Percentiles rank a stretch among this genome's conserved stretches.
Conservation (phyloP, 2,797 vertebrate species). For the Oryzias sinensis region DNA sequence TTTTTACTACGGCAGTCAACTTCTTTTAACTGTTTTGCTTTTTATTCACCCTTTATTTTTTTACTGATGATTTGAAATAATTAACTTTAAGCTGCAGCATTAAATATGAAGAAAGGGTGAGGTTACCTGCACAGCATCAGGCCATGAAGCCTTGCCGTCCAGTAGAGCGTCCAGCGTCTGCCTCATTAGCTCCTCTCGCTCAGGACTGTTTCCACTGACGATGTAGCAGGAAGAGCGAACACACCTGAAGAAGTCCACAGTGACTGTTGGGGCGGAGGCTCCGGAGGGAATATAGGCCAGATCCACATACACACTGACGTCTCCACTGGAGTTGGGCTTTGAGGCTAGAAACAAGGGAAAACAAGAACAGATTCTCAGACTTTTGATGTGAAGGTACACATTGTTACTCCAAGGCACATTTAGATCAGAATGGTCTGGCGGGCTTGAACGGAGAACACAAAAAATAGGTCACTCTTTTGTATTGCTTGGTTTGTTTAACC, state of each 20-base stretch:
- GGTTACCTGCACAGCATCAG: slow-evolving; percentile 80
- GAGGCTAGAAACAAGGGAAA: slow-evolving; percentile 29
- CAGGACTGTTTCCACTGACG: slow-evolving; percentile 83
- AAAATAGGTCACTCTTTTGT: no score
- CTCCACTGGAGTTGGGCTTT: slow-evolving; percentile 47
- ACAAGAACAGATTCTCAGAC: neutral
- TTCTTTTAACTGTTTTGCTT: no score
- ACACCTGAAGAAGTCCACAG: slow-evolving; percentile 86
- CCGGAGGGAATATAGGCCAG: slow-evolving; percentile 91
- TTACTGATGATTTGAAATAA: no score
- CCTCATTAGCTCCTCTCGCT: slow-evolving; percentile 82
- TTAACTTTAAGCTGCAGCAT: no score
- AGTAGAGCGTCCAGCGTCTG: slow-evolving; percentile 85
- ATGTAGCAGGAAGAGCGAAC: slow-evolving; percentile 91
- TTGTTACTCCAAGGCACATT: neutral
- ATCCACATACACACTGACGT: slow-evolving; percentile 83
- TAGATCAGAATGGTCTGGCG: no score
- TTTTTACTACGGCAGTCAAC: no score
- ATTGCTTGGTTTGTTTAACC: no score
- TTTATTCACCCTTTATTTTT: no score
- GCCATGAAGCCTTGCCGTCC: slow-evolving; percentile 84
- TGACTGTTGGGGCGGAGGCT: slow-evolving; percentile 78
- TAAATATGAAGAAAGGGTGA: no score
- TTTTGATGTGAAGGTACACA: rapidly evolving
- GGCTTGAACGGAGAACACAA: no score